These are phyloP conservation scores for Hippocampus abdominalis DNA, from an alignment of 2,113 vertebrate species.

Conservation along the genomic window DNA sequence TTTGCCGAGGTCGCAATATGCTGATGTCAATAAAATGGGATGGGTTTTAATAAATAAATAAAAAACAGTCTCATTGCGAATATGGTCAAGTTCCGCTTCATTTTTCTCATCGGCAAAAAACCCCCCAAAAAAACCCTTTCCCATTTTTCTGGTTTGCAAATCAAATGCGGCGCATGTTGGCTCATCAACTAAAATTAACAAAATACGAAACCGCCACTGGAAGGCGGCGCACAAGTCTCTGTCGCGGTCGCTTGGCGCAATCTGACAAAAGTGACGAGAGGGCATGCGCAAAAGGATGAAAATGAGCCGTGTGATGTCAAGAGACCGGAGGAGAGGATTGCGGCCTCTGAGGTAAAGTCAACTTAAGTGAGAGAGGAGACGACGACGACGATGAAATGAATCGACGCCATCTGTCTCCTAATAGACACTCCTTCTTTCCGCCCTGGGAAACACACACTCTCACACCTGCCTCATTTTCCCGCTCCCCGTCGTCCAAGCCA, in stretches of 20 bases:
- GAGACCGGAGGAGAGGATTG: conserved; percentile 9
- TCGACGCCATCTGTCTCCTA: conserved; percentile 49
- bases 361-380: conserved; percentile 39
- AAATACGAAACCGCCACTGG: too few species aligned
- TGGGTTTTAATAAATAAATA: too few species aligned
- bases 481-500: conserved; percentile 27
- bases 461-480: conserved; percentile 6
- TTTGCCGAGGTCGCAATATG: too few species aligned
- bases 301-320: background rate
- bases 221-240: background rate
- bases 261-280: background rate
- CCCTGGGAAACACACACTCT: background rate
- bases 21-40: too few species aligned
- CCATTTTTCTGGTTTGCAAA: too few species aligned
- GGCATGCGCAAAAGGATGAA: background rate
- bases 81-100: too few species aligned
- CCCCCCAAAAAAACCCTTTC: too few species aligned
- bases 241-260: too few species aligned
- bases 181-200: too few species aligned
- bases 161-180: too few species aligned
- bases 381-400: conserved; percentile 42
- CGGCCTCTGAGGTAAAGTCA: conserved; percentile 28
- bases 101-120: too few species aligned
- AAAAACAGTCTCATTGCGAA: too few species aligned
- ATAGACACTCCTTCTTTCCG: background rate